Conservation (phyloP, 2,797 vertebrate species). For the Vipera latastei region DNA sequence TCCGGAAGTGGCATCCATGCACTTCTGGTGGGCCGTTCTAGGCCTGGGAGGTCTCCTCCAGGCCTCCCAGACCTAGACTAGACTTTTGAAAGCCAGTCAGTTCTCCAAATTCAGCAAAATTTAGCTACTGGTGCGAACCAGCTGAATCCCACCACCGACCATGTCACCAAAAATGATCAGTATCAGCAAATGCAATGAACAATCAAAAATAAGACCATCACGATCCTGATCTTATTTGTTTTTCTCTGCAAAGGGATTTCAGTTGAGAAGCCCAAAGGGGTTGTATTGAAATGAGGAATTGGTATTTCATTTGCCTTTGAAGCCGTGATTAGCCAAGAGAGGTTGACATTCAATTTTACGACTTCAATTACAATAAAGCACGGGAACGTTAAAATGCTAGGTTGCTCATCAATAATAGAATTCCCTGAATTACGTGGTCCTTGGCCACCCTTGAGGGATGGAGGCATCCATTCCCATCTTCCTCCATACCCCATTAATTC, state of each 20-base stretch:
- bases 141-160: no score
- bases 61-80: no score
- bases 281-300: background rate
- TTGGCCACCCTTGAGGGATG: background rate
- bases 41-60: no score
- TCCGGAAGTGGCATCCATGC: no score
- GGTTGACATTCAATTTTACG: constrained; percentile 31
- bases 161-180: background rate
- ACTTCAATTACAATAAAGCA: constrained; percentile 16
- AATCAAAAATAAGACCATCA: background rate
- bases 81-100: no score
- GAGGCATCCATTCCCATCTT: background rate
- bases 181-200: background rate
- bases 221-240: background rate
- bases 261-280: background rate
- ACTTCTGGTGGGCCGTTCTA: no score
- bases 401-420: constrained; percentile 12
- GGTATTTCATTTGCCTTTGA: constrained; percentile 10
- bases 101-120: no score
- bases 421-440: background rate
- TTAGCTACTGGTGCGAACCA: no score
- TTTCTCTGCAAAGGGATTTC: background rate
- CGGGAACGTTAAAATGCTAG: background rate
- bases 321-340: constrained; percentile 20
- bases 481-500: constrained; percentile 1